Evolutionary conservation across 1,140 invertebrate genomes (phyloP).

Genomic region (Drosophila kohkoa): DNA sequence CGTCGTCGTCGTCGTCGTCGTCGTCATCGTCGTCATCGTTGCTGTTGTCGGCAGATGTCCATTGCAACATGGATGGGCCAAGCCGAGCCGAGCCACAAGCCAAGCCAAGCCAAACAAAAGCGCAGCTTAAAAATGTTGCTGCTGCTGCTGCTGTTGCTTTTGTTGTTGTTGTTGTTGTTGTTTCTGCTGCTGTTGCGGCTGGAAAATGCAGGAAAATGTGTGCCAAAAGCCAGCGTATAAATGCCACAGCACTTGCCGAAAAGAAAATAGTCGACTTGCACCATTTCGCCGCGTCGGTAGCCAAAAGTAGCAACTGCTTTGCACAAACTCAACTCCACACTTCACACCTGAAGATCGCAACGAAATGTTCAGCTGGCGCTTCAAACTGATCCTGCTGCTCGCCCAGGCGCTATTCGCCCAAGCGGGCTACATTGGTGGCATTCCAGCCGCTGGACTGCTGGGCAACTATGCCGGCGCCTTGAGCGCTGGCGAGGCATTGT

Average conservation of each 20-base stretch:
- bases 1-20: conserved; percentile 8
- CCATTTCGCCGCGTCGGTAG: conserved; percentile 73
- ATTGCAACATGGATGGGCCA: conserved; percentile 68
- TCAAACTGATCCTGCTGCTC: conserved; percentile 58
- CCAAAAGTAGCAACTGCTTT: conserved; percentile 13
- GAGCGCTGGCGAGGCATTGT: conserved; percentile 62
- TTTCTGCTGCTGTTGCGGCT: conserved; percentile 33
- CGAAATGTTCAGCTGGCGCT: conserved; percentile 53
- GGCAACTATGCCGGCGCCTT: conserved; percentile 67
- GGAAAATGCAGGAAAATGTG: conserved; percentile 76
- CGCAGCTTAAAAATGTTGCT: conserved; percentile 38
- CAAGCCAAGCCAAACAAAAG: conserved; percentile 66
- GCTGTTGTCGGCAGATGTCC: conserved; percentile 64
- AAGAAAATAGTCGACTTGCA: conserved; percentile 78
- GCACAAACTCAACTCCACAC: background rate
- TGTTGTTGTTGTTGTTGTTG: conserved; percentile 11
- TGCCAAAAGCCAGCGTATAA: conserved; percentile 65
- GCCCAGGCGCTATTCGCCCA: conserved; percentile 41
- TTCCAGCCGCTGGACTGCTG: conserved; percentile 61
- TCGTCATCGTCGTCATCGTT: background rate
- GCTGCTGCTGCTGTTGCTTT: conserved; percentile 11
- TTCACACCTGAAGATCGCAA: background rate
- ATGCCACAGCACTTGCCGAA: conserved; percentile 53
- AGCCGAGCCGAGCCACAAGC: conserved; percentile 31
- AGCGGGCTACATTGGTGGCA: conserved; percentile 48